Evolutionary conservation across 2,888 invertebrate genomes (phyloP), one percentile per base, ranked within the genome.

Genomic region (Drosophila neutralis): DNA sequence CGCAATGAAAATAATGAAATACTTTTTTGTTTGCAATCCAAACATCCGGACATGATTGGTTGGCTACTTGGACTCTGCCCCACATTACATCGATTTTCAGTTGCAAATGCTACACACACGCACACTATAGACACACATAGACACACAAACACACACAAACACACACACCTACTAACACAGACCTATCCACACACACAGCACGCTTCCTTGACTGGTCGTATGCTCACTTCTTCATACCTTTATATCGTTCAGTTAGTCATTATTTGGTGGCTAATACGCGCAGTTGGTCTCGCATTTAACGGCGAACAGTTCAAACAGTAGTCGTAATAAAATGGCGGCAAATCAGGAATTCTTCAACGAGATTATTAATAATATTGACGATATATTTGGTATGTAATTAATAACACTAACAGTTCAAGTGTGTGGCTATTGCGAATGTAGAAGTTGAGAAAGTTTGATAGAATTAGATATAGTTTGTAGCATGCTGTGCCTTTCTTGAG

Each of bases 301-400:
- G 24, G 35, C 76, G 63, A 68, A 80, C 70, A 69, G 57, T 58
- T 52, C 29, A 36, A 15, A 56, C 4, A 13, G 13, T 6, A 27
- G 13, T 27, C 29, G 6, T 42, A 60, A 63, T 61, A 67, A 71
- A 78, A 87, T 87, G 79, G 74, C 90, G 74, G 91, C 83, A 73
- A 88, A 92, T 86, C 89, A 86, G 56, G 88, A 91, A 61, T 91
- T 92, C 69, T 87, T 92, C 64, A 91, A 92, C 77, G 85, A 91
- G 75, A 86, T 92, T 75, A 90, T 92, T 71, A 82, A 82, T 65
- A 92, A 92, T 82, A 91, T 92, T 73, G 92, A 92, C 66, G 92
- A 92, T 70, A 83, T 92, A 53, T 92, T 92, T 69, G 92, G 92
- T 92, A 92, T 78, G 92, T 91, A 76, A 58, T 27, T 48, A 10